These are phyloP conservation scores for Hyposmocoma kahamanoa DNA, from an alignment of 1,140 invertebrate genomes.

Conservation along the genomic window DNA sequence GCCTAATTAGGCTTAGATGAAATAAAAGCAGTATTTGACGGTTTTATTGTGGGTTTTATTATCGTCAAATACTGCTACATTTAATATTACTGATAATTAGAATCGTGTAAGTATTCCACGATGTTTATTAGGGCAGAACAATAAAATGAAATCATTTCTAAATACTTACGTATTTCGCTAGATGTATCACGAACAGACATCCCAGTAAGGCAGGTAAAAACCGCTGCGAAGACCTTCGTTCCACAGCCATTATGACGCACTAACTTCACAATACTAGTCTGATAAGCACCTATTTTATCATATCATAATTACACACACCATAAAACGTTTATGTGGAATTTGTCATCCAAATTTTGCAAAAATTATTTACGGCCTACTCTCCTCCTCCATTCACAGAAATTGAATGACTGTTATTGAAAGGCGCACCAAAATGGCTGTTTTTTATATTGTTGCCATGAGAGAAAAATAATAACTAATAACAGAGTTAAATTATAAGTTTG, in stretches of 20 bases:
- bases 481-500: too few relatives aligned
- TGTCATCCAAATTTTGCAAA: conserved; percentile 3
- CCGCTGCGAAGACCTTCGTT: conserved; percentile 26
- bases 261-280: conserved; percentile 19
- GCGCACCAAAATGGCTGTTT: too few relatives aligned
- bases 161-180: conserved; percentile 33
- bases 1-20: too few relatives aligned
- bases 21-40: too few relatives aligned
- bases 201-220: conserved; percentile 36
- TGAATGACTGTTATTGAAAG: background rate
- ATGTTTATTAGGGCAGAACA: conserved; percentile 12
- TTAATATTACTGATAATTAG: too few relatives aligned
- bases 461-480: too few relatives aligned
- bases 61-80: too few relatives aligned
- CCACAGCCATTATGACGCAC: conserved; percentile 34
- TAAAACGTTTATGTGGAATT: conserved; percentile 6
- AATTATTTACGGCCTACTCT: conserved; percentile 21
- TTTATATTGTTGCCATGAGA: too few relatives aligned
- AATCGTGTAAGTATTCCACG: too few relatives aligned
- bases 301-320: conserved; percentile 42
- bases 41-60: too few relatives aligned
- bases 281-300: conserved; percentile 31
- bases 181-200: conserved; percentile 37
- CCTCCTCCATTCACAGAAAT: conserved; percentile 10
- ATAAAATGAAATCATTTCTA: conserved; percentile 6